phyloP scores from a whole-genome alignment of 2,797 vertebrate genomes.

The Lepus townsendii region DNA sequence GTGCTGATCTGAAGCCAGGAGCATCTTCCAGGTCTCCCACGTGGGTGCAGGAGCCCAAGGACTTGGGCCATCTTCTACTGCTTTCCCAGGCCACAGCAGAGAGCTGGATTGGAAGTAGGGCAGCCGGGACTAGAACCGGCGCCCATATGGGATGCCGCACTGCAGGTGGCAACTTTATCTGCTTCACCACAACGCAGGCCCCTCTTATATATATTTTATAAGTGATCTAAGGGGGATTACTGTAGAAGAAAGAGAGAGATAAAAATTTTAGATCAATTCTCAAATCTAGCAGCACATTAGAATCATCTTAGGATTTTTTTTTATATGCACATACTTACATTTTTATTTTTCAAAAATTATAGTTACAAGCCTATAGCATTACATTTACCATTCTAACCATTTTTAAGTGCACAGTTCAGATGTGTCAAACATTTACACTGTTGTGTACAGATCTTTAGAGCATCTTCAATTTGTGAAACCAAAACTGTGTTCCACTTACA shows the following conservation, averaged over 20 bases:
- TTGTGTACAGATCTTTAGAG: neutral
- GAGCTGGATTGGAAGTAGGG: too few relatives aligned
- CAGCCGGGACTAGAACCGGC: too few relatives aligned
- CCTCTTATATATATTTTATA: neutral
- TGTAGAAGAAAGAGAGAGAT: neutral
- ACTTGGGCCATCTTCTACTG: too few relatives aligned
- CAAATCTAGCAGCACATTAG: neutral
- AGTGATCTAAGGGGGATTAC: neutral
- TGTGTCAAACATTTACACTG: too few relatives aligned
- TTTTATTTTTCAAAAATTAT: conserved; percentile 12
- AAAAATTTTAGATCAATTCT: neutral
- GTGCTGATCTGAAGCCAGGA: too few relatives aligned
- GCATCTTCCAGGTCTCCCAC: too few relatives aligned
- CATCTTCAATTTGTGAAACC: neutral
- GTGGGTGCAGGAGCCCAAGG: too few relatives aligned
- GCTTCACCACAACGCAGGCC: too few relatives aligned
- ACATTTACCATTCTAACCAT: neutral
- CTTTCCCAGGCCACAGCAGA: too few relatives aligned
- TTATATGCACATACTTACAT: neutral
- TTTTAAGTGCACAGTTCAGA: neutral
- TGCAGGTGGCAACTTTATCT: too few relatives aligned
- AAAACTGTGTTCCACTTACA: neutral
- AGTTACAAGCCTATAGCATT: neutral
- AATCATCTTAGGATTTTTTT: neutral
- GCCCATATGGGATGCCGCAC: too few relatives aligned